These are phyloP conservation scores for Seriola aureovittata DNA, from an alignment of 2,113 vertebrate species.

Conservation along the genomic window DNA sequence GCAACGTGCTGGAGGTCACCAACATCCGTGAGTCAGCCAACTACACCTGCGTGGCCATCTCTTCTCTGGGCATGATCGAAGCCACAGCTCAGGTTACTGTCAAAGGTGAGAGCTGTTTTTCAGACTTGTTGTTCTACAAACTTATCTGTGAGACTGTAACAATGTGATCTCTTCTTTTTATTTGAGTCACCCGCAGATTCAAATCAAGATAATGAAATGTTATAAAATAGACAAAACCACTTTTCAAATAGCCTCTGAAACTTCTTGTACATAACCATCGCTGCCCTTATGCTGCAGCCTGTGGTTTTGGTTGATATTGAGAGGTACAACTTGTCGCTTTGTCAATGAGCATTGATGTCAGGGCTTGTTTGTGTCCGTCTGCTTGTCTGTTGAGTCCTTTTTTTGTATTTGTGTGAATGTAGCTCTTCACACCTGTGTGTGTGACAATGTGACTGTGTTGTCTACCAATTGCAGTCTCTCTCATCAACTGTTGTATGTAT, in stretches of 20 bases:
- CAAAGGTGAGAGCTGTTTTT: slow-evolving; percentile 87
- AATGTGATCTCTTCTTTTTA: neutral
- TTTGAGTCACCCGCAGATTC: neutral
- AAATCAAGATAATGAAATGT: neutral
- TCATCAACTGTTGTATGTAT: slow-evolving; percentile 72
- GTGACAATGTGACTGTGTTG: slow-evolving; percentile 22
- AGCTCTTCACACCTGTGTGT: neutral
- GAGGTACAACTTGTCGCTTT: slow-evolving; percentile 37
- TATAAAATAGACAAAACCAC: neutral
- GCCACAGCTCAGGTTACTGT: slow-evolving; percentile 94
- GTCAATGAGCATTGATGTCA: neutral
- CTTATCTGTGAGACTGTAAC: neutral
- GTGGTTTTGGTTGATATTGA: slow-evolving; percentile 11
- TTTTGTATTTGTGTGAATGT: slow-evolving; percentile 41
- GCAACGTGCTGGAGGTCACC: slow-evolving; percentile 93
- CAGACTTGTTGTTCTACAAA: neutral
- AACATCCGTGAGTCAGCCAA: slow-evolving; percentile 93
- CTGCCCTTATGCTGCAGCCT: neutral
- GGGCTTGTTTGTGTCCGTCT: slow-evolving; percentile 5
- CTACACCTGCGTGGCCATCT: slow-evolving; percentile 96
- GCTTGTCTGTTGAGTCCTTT: neutral
- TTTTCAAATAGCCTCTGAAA: slow-evolving; percentile 8
- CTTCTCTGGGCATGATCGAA: slow-evolving; percentile 94
- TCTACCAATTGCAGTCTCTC: slow-evolving; percentile 41
- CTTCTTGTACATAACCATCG: neutral